Percentiles rank a stretch among this genome's conserved stretches.
phyloP scores from a whole-genome alignment of 2,888 invertebrate genomes.

The Lycophotia porphyrea region DNA sequence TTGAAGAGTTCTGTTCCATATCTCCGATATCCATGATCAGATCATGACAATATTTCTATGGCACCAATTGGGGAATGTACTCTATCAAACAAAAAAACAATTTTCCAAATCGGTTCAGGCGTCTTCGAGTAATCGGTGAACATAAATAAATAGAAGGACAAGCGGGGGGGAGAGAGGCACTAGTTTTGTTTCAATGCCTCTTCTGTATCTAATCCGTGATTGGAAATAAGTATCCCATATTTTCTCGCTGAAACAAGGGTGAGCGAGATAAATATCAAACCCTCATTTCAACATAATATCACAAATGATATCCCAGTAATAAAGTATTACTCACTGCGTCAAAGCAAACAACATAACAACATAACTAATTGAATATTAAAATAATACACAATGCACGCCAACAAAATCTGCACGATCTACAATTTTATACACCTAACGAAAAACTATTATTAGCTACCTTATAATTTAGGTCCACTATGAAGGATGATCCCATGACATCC shows the following conservation, averaged over 20 bases:
- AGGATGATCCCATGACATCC: conserved; percentile 43
- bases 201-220: not conserved
- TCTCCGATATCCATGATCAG: too few species aligned
- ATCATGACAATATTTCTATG: too few species aligned
- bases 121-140: too few species aligned
- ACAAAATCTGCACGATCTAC: conserved; percentile 36
- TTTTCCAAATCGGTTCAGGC: too few species aligned
- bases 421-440: conserved; percentile 47
- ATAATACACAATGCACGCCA: conserved; percentile 60
- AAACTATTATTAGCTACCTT: conserved; percentile 55
- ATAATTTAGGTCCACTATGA: conserved; percentile 59
- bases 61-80: too few species aligned
- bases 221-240: not conserved
- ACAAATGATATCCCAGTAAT: not conserved
- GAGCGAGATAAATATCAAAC: not conserved
- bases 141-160: too few species aligned
- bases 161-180: not conserved
- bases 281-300: not conserved
- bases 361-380: conserved; percentile 21
- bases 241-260: not conserved
- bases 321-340: not conserved
- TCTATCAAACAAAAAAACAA: too few species aligned
- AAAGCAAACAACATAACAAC: conserved; percentile 24
- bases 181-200: not conserved
- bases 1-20: too few species aligned